phyloP scores from a whole-genome alignment of 1,140 invertebrate species.

The Tenebrio molitor region DNA sequence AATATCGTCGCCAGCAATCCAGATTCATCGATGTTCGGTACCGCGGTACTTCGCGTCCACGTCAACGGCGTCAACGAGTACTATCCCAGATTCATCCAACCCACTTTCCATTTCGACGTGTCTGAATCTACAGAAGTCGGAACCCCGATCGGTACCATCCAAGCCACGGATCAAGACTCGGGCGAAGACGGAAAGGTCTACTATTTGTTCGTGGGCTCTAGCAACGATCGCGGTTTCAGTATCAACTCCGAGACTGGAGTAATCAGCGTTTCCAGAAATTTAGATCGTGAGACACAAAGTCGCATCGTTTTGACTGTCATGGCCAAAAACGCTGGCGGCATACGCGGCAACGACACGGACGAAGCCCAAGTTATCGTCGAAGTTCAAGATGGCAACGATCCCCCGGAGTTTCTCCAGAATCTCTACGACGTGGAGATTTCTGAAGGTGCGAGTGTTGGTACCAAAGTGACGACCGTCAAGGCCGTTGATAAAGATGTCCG shows the following conservation, averaged over 20 bases:
- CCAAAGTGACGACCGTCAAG: constrained; percentile 83
- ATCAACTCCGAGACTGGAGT: constrained; percentile 89
- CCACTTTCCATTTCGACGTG: constrained; percentile 93
- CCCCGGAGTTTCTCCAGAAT: constrained; percentile 87
- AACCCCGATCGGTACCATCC: constrained; percentile 86
- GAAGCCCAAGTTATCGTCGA: constrained; percentile 94
- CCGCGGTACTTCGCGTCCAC: constrained; percentile 80
- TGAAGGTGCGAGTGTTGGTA: constrained; percentile 81
- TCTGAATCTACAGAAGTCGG: constrained; percentile 93
- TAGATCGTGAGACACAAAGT: constrained; percentile 93
- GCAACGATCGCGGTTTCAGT: constrained; percentile 91
- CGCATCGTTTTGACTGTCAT: constrained; percentile 91
- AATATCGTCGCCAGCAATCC: constrained; percentile 91
- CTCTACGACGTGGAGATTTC: constrained; percentile 83
- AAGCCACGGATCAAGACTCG: constrained; percentile 91
- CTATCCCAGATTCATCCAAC: constrained; percentile 91
- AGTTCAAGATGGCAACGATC: constrained; percentile 96
- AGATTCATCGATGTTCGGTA: constrained; percentile 83
- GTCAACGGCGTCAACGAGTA: constrained; percentile 94
- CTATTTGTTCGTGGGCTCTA: constrained; percentile 93
- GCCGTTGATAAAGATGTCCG: constrained; percentile 93
- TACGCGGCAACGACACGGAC: constrained; percentile 94
- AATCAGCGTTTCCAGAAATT: constrained; percentile 83
- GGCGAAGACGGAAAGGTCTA: constrained; percentile 94
- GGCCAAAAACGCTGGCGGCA: constrained; percentile 94